Evolutionary conservation across 2,797 vertebrate species (phyloP), one percentile per base, ranked within the genome.

Genomic region (Gallinago stenura): DNA sequence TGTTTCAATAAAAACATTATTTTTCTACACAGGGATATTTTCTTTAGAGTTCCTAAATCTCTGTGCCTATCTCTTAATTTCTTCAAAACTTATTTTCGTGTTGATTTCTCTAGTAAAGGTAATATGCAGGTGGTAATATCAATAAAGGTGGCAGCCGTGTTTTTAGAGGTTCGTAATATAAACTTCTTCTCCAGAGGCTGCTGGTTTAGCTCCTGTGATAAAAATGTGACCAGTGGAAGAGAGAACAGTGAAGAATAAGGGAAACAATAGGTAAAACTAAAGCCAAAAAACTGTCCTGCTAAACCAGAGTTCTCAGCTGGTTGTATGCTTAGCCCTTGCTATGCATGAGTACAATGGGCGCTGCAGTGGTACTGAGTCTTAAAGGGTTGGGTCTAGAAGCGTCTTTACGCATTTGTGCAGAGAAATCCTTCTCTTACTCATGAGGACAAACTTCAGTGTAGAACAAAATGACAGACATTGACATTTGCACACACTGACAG

Each of bases 281-380:
- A 83, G 28, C 51, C 70, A 85, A 45, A 58, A 61, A 69, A 8
- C 13, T 1, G 2, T 15, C 19, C 39, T 65, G 39, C 28, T 37
- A 58, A 58, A 48, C 21, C 1, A 8, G 31, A 60, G 7, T 21
- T 89, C 51, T 87, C 65, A 62, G 19, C n/a, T 70, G 41, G 13
- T 26, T 33, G 7, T 26, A 9, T 70, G 24, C 51, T 31, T 62
- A 51, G 43, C n/a, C 8, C 24, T 73, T 68, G 17, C 37, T 24
- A 26, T 0, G 1, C 14, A 0, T 12, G 20, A 7, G 26, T 75
- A 2, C 1, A 5, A 26, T 69, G 57, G 28, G 20, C 15, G 11
- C 14, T 80, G 54, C 18, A 30, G 53, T 50, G 50, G 9, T 45
- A 53, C 25, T 5, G 21, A 69, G 20, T 37, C 37, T 69, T 78